Conservation (phyloP, 2,113 vertebrate species). For the Haplochromis vanheusdeni region DNA sequence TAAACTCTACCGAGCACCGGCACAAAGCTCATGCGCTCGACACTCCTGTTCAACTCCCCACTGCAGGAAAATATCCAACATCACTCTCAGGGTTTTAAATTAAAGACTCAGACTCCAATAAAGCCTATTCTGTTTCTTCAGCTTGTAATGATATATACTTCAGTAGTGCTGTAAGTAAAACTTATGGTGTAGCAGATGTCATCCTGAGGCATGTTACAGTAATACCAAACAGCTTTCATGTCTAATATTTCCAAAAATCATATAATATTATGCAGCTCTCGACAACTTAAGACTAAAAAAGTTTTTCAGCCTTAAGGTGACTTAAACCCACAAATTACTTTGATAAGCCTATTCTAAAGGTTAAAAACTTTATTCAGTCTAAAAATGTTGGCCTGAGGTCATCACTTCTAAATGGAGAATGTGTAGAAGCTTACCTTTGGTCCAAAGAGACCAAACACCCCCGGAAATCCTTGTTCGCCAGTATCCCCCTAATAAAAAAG, state of each 20-base stretch:
- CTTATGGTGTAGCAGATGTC: neutral
- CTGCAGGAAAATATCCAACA: neutral
- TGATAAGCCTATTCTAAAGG: neutral
- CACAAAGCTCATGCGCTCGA: neutral
- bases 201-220: neutral
- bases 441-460: constrained; percentile 84
- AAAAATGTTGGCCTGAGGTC: neutral
- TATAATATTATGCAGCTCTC: neutral
- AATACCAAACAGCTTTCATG: neutral
- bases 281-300: neutral
- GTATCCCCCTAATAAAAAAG: constrained; percentile 75
- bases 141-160: constrained; percentile 21
- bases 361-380: neutral
- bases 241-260: neutral
- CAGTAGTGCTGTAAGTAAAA: neutral
- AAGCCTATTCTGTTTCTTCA: constrained; percentile 26
- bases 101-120: neutral
- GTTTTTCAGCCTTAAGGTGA: neutral
- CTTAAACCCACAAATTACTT: neutral
- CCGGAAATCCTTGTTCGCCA: constrained; percentile 84
- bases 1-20: neutral
- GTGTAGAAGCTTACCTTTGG: constrained; percentile 79
- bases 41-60: neutral
- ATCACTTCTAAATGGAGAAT: neutral
- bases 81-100: constrained; percentile 10